Base-by-base conservation (phyloP, 2,797 vertebrate species). In the Ceyx erithaca region DNA sequence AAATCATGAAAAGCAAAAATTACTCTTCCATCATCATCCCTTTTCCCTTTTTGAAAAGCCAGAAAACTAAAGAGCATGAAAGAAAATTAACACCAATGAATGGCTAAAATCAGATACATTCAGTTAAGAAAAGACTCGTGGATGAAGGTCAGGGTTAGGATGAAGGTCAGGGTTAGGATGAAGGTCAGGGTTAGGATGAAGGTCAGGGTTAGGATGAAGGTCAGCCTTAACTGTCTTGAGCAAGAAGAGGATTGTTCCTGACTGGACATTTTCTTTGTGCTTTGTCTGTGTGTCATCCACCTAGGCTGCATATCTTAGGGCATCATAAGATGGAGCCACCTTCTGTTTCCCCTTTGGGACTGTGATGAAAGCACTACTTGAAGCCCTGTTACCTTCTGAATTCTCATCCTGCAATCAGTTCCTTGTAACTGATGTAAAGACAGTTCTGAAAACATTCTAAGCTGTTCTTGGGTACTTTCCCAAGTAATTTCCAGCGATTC, bases 401-500 rank as follows among this genome's bases (percentile, higher is more conserved):
- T 61, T 14, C 9, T 85, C 62, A 86, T 83, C n/a, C 68, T 79
- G 25, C 73, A 81, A 77, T 1, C 2, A 84, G 18, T 28, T 77
- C 64, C 80, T 91, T 40, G 12, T 85, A 88, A 46, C 70, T 46
- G 57, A 66, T 68, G 57, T n/a, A 76, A 76, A 87, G 43, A 71
- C 28, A 51, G 78, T 90, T 86, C 67, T 87, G 61, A 91, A 85
- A 87, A 90, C 43, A 51, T 67, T 62, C 5, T 62, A 79, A 83
- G 25, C 33, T 83, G 16, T 59, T 90, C 90, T 51, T 64, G n/a
- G 52, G 30, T 93, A n/a, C 41, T 92, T 70, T 75, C 67, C 59
- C 51, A 91, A 87, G 92, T 77, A 77, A 88, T 93, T 91, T 88
- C 80, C 71, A 93, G 57, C 54, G 77, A 68, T 85, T 92, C 49